Conservation (phyloP, 1,140 invertebrate genomes). For the Cepaea nemoralis region DNA sequence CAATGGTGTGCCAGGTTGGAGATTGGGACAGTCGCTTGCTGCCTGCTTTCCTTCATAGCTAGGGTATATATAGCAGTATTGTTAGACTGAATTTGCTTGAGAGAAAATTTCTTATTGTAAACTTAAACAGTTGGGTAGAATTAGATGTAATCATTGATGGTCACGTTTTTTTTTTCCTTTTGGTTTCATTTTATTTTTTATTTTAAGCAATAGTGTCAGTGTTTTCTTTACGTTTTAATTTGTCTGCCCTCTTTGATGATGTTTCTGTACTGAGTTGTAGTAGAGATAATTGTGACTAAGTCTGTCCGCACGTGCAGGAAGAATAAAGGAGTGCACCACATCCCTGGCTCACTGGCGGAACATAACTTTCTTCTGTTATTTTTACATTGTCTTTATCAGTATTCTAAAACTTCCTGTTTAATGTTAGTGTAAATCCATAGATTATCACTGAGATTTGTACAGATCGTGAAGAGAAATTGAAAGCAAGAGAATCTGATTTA, state of each 20-base stretch:
- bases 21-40: conserved; percentile 20
- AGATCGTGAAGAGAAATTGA: too few relatives aligned
- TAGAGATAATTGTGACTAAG: conserved; percentile 37
- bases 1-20: not conserved
- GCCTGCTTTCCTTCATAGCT: conserved; percentile 32
- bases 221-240: conserved; percentile 12
- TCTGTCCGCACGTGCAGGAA: conserved; percentile 31
- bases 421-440: too few relatives aligned
- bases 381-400: too few relatives aligned
- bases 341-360: conserved; percentile 33
- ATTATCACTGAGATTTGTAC: too few relatives aligned
- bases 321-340: conserved; percentile 39
- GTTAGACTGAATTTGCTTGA: conserved; percentile 40
- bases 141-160: conserved; percentile 33
- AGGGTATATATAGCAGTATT: conserved; percentile 31
- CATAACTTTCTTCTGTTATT: not conserved
- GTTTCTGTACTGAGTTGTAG: conserved; percentile 36
- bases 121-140: conserved; percentile 23
- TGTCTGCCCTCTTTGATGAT: not conserved
- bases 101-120: conserved; percentile 29
- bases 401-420: too few relatives aligned
- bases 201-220: conserved; percentile 17
- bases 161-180: conserved; percentile 24
- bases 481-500: too few relatives aligned
- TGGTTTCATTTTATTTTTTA: too few relatives aligned